Conservation (phyloP, 2,888 invertebrate species). For the Catonia carolina region DNA sequence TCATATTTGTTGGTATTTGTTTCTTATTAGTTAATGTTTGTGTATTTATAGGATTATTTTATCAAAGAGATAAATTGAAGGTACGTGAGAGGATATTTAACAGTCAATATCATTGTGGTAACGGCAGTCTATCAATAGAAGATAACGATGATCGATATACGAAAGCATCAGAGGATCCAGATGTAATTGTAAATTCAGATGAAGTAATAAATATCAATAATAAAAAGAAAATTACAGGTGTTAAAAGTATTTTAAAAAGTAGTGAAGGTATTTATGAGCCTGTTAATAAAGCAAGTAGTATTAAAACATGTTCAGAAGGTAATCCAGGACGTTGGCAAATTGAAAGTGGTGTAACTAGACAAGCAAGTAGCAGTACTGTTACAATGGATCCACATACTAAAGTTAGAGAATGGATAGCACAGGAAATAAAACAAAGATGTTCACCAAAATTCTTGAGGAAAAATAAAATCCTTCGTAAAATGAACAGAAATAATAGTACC, state of each 20-base stretch:
- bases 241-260: conserved; percentile 33
- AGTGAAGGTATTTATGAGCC: conserved; percentile 33
- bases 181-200: not conserved
- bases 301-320: conserved; percentile 48
- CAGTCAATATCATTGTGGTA: conserved; percentile 44
- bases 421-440: conserved; percentile 66
- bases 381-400: conserved; percentile 81
- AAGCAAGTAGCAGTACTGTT: conserved; percentile 45
- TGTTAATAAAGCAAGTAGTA: conserved; percentile 33
- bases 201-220: not conserved
- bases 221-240: conserved; percentile 24
- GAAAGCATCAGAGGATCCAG: conserved; percentile 12
- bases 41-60: conserved; percentile 60
- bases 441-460: conserved; percentile 54
- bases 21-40: conserved; percentile 67
- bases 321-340: not conserved
- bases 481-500: conserved; percentile 22
- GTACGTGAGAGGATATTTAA: conserved; percentile 47
- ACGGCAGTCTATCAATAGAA: conserved; percentile 27
- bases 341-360: conserved; percentile 46
- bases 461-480: conserved; percentile 42
- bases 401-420: conserved; percentile 79
- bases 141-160: conserved; percentile 29
- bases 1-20: conserved; percentile 52
- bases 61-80: conserved; percentile 55